phyloP scores from a whole-genome alignment of 2,888 invertebrate genomes.

The Caenorhabditis uteleia region DNA sequence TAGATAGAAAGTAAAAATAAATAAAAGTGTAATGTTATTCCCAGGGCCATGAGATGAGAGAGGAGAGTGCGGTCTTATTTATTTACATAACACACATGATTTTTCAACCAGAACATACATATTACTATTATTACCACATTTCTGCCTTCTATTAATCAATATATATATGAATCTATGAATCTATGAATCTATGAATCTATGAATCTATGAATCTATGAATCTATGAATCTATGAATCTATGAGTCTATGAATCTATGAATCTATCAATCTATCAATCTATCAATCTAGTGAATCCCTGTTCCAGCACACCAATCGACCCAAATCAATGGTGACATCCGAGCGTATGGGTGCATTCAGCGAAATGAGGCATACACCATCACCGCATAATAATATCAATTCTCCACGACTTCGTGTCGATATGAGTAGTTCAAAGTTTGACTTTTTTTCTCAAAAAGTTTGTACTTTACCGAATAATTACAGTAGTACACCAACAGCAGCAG shows the following conservation, averaged over 20 bases:
- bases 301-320: constrained; percentile 4
- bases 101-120: background rate
- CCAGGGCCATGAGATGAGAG: background rate
- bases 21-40: background rate
- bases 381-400: constrained; percentile 6
- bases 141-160: too few species aligned
- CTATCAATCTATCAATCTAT: too few species aligned
- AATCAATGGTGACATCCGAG: constrained; percentile 35
- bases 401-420: constrained; percentile 33
- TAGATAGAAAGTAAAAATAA: too few species aligned
- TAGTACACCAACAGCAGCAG: constrained; percentile 19
- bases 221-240: too few species aligned
- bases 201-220: too few species aligned
- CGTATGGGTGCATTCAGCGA: constrained; percentile 51
- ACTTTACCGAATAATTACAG: constrained; percentile 1
- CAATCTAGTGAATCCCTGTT: too few species aligned
- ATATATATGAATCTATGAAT: too few species aligned
- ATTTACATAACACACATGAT: constrained; percentile 12
- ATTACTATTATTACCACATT: too few species aligned
- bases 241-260: too few species aligned
- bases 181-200: too few species aligned
- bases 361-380: constrained; percentile 32
- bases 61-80: background rate
- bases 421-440: constrained; percentile 34
- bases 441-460: background rate